phyloP scores from a whole-genome alignment of 2,888 invertebrate genomes.

The Euplexia lucipara region DNA sequence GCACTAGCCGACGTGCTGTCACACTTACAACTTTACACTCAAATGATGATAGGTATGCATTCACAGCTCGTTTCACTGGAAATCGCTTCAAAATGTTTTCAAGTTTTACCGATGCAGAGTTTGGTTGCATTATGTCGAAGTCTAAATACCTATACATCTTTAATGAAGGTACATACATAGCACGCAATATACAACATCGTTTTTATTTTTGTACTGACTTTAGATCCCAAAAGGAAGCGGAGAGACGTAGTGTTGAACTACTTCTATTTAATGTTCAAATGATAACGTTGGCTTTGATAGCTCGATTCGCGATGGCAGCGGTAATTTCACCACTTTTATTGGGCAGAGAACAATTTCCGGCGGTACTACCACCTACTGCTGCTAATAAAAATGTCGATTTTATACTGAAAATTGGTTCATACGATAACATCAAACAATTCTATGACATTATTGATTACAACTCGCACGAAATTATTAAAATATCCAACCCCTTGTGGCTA shows the following conservation, averaged over 20 bases:
- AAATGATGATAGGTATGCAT: conserved; percentile 18
- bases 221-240: not conserved
- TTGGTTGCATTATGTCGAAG: not conserved
- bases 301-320: conserved; percentile 6
- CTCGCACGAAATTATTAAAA: not conserved
- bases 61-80: not conserved
- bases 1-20: conserved; percentile 13
- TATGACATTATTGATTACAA: not conserved
- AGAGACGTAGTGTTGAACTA: not conserved
- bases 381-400: conserved; percentile 16
- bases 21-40: conserved; percentile 14
- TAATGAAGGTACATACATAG: too few species aligned
- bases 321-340: conserved; percentile 29
- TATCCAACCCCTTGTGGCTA: not conserved
- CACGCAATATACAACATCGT: not conserved
- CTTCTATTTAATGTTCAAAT: conserved; percentile 22
- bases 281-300: conserved; percentile 16
- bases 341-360: conserved; percentile 17
- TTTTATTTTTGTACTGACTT: not conserved
- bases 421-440: not conserved
- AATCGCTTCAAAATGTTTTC: not conserved
- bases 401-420: not conserved
- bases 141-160: not conserved
- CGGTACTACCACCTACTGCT: not conserved
- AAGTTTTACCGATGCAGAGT: not conserved